Evolutionary conservation across 2,797 vertebrate species (phyloP).

Genomic region (Chromis chromis): DNA sequence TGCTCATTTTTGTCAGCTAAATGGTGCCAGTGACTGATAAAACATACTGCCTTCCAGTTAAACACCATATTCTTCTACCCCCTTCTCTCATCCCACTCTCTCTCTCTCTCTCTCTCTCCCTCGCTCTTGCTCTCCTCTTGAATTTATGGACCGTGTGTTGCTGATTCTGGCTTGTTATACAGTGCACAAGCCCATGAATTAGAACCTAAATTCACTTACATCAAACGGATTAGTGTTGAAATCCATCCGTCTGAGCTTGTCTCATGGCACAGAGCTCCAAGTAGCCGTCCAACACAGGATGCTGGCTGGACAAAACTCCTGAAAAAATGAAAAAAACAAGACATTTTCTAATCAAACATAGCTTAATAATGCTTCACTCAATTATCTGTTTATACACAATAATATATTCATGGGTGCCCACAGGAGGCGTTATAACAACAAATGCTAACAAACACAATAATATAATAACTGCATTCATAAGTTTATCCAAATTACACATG

Average conservation of each 20-base stretch:
- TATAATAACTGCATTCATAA: background rate
- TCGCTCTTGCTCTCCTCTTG: conserved; percentile 64
- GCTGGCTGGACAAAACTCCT: conserved; percentile 73
- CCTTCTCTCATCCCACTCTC: conserved; percentile 81
- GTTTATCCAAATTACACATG: background rate
- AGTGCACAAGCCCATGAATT: conserved; percentile 79
- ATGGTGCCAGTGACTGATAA: conserved; percentile 95
- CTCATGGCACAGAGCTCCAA: conserved; percentile 78
- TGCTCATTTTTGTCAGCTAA: conserved; percentile 93
- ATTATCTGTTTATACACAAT: conserved; percentile 14
- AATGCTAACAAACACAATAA: background rate
- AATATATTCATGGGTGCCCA: background rate
- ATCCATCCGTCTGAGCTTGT: conserved; percentile 79
- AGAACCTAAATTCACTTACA: conserved; percentile 85
- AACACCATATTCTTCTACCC: conserved; percentile 87
- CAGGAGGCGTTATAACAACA: background rate
- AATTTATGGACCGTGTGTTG: conserved; percentile 78
- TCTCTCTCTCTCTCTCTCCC: conserved; percentile 59
- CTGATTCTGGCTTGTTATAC: conserved; percentile 81
- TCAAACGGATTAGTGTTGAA: conserved; percentile 81
- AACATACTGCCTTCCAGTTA: conserved; percentile 93
- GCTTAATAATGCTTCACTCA: conserved; percentile 19
- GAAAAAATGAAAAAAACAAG: conserved; percentile 22
- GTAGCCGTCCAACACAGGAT: conserved; percentile 85
- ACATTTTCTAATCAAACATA: conserved; percentile 28